Evolutionary conservation across 2,888 invertebrate species (phyloP), one percentile per base, ranked within the genome.

Genomic region (Baccha elongata): DNA sequence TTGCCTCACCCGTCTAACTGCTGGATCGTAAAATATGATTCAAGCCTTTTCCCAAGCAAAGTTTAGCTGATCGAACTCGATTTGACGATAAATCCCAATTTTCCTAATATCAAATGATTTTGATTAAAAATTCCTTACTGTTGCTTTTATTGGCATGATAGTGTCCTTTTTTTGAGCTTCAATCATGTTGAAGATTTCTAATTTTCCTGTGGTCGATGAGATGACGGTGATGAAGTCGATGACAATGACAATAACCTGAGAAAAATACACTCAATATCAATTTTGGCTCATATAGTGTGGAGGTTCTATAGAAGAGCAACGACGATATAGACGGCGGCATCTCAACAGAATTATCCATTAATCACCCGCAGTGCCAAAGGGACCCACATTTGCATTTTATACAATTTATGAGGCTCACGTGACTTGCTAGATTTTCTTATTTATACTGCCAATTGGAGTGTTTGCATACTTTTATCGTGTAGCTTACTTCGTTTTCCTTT

Each of bases 341-440:
- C 69, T 71, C 73, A 80, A 74, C 72, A 84, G 64, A 69, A 85
- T 23, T 40, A 74, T 81, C 85, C 85, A 86, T 86, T 86, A 86
- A 86, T 86, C 86, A 86, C 84, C 80, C 80, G 68, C 80, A 81
- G 78, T 75, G 69, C 68, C 72, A 79, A 81, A 85, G 84, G 80
- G 72, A 72, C 48, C 68, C 62, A 81, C 67, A 86, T 85, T 85
- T 84, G 86, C 84, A 86, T 86, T 85, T 86, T 81, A 75, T 72
- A 85, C 81, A 85, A 86, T 86, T 85, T 86, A 86, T 86, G 84
- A 73, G 80, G 79, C 84, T 84, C 85, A 85, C 85, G 86, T 86
- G 86, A 86, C 85, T 86, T 85, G 86, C 85, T 68, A 64, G 68
- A 86, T 81, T 83, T 85, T 81, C 80, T 84, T 85, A 84, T 85